These are phyloP conservation scores for Paracentrotus lividus DNA, from an alignment of 53 echinoderm and acorn worm species.

Conservation along the genomic window DNA sequence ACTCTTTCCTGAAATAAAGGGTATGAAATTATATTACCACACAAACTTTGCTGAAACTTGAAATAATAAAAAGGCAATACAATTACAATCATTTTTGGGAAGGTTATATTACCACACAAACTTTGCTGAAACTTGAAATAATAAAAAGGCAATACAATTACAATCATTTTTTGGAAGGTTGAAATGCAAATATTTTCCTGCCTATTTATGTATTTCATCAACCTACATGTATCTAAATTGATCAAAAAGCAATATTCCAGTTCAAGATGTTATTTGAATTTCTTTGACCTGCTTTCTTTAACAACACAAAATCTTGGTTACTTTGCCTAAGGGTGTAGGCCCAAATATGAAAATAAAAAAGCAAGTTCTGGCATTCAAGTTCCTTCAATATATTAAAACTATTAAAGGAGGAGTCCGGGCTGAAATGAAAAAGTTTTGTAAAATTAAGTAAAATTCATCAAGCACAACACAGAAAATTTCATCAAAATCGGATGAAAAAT, in stretches of 20 bases:
- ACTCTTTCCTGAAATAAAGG: not conserved
- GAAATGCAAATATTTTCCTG: too few species aligned
- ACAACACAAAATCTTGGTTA: not conserved
- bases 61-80: slow-evolving; percentile 7
- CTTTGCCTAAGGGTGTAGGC: slow-evolving; percentile 1
- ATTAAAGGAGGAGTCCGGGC: too few species aligned
- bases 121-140: slow-evolving; percentile 30
- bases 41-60: not conserved
- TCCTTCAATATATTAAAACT: not conserved
- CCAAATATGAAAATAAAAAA: not conserved
- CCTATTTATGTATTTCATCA: too few species aligned
- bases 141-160: not conserved
- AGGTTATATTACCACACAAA: slow-evolving; percentile 20
- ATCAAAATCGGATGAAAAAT: too few species aligned
- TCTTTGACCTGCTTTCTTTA: slow-evolving; percentile 19
- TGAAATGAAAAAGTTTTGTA: too few species aligned
- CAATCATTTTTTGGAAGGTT: not conserved
- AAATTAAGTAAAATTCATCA: too few species aligned
- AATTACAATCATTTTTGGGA: not conserved
- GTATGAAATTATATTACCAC: slow-evolving; percentile 3
- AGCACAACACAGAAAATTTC: too few species aligned
- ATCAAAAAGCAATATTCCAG: slow-evolving; percentile 46
- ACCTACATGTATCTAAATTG: too few species aligned
- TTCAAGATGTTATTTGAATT: slow-evolving; percentile 16
- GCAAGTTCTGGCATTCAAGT: not conserved